Conservation (phyloP, 2,797 vertebrate species). For the Cryptoblepharus egeriae region DNA sequence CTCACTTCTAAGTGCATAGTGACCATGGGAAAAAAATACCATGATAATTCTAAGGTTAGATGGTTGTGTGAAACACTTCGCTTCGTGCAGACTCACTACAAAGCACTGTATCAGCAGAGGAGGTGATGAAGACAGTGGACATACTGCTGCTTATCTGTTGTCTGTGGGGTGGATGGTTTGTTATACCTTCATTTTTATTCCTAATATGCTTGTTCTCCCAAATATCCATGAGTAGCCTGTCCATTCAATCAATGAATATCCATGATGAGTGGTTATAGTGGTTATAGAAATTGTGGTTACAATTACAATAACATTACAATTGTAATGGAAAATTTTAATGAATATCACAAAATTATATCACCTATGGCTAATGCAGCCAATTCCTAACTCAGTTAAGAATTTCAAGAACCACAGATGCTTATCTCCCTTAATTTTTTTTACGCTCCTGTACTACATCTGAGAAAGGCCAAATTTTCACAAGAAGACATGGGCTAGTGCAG, state of each 20-base stretch:
- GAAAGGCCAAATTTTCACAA: background rate
- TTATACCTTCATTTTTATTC: background rate
- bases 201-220: background rate
- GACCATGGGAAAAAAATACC: background rate
- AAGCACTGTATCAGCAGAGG: background rate
- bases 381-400: background rate
- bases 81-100: background rate
- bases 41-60: background rate
- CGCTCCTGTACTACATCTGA: background rate
- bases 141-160: background rate
- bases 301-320: no score
- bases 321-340: background rate
- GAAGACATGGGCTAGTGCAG: background rate
- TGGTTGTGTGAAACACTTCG: background rate
- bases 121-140: background rate
- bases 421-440: background rate
- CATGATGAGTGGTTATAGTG: no score
- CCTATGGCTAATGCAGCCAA: background rate
- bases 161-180: background rate
- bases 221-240: no score
- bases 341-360: background rate
- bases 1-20: background rate
- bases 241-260: no score
- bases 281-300: background rate
- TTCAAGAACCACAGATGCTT: background rate